Conservation (phyloP, 2,797 vertebrate species). For the Tinamus major region DNA sequence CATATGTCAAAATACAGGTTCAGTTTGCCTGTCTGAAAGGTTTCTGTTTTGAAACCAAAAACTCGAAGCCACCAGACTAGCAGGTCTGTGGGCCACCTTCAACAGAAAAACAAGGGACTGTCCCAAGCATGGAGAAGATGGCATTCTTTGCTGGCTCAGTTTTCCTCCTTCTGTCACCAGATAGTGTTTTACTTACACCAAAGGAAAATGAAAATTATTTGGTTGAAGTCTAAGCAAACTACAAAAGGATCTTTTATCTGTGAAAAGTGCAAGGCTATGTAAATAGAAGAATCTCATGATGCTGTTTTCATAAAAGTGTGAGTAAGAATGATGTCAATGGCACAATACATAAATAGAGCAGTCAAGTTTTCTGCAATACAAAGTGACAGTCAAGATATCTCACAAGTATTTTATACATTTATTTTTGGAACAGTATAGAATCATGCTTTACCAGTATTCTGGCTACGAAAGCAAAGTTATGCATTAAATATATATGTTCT, state of each 20-base stretch:
- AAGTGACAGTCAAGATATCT: conserved; percentile 42
- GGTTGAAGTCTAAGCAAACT: neutral
- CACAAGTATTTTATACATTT: conserved; percentile 28
- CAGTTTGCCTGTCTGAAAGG: neutral
- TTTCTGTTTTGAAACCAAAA: neutral
- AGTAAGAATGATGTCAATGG: neutral
- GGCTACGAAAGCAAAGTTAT: neutral
- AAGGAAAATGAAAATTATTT: neutral
- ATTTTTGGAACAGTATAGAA: conserved; percentile 36
- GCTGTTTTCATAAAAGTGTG: neutral
- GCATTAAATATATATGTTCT: conserved; percentile 26
- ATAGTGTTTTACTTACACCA: neutral
- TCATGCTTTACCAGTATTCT: neutral
- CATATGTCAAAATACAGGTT: neutral
- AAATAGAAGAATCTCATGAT: neutral
- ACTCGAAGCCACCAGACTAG: neutral
- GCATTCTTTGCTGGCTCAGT: neutral
- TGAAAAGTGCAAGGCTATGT: neutral
- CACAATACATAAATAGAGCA: conserved; percentile 13
- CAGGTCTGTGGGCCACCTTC: neutral
- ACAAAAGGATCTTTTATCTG: neutral
- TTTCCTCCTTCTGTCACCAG: neutral
- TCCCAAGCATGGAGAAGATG: neutral
- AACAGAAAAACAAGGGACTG: neutral
- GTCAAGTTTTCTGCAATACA: conserved; percentile 12